phyloP scores from a whole-genome alignment of 2,797 vertebrate genomes.

The Pipistrellus pipistrellus region DNA sequence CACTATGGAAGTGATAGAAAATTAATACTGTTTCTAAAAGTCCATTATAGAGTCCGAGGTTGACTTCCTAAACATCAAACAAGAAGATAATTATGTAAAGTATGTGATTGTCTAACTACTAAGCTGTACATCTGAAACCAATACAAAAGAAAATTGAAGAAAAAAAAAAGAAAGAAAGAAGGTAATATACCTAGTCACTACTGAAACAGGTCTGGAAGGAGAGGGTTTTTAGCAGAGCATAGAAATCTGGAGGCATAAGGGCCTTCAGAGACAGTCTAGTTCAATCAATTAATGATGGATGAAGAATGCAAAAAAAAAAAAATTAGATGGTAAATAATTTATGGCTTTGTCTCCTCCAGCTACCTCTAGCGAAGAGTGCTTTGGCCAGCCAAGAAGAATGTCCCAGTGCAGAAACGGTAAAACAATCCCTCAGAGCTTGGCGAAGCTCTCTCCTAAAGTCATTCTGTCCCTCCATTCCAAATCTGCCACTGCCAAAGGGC shows the following conservation, averaged over 20 bases:
- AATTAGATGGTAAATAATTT: conserved; percentile 26
- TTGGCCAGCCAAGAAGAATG: neutral
- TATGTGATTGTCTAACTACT: neutral
- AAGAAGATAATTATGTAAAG: neutral
- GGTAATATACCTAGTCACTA: neutral
- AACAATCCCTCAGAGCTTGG: neutral
- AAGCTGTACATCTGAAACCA: neutral
- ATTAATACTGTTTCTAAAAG: neutral
- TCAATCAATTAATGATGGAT: conserved; percentile 34
- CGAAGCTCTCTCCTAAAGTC: neutral
- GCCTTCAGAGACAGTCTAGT: conserved; percentile 4
- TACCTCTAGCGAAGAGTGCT: neutral
- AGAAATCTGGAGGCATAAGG: conserved; percentile 20
- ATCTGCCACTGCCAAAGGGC: neutral
- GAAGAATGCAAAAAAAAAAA: conserved; percentile 46
- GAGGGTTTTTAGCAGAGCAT: neutral
- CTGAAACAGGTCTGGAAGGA: neutral
- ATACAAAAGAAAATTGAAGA: neutral
- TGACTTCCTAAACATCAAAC: neutral
- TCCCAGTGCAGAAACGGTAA: neutral
- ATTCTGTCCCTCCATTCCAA: neutral
- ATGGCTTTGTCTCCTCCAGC: neutral
- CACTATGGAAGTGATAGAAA: conserved; percentile 18
- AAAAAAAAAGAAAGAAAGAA: neutral
- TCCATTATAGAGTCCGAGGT: neutral